Evolutionary conservation across 2,888 invertebrate genomes (phyloP), one percentile per base, ranked within the genome.

Genomic region (Noctuana brunneofusca): DNA sequence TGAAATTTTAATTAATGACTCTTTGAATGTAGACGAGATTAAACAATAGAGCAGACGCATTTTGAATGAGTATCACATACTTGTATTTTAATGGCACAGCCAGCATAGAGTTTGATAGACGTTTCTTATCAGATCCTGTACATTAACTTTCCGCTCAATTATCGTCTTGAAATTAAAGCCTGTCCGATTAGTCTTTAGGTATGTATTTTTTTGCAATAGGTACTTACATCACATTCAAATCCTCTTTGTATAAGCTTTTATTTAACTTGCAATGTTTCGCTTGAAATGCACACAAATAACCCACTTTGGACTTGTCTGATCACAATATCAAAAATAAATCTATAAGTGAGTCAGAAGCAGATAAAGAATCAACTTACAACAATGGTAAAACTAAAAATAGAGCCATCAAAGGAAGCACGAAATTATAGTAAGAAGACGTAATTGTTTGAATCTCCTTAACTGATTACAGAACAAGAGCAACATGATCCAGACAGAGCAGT

Each of bases 401-500:
- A 49, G 20, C n/a, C 46, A 57, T 50, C 6, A 24, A 16, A 60
- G 59, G 48, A 54, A 60, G 24, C 24, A 48, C 20, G 8, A 54
- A 22, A 48, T 57, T 8, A 54, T 20, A 27, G 16, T 32, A 48
- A 35, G 48, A 48, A 22, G 18, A 48, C 27, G 35, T 18, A 38
- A 32, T 48, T 18, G n/a, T 20, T 49, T 27, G 24, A 60, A 49
- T 48, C n/a, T n/a, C n/a, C 48, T 49, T 20, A 54, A 43, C 46
- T 16, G 55, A 62, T 14, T 35, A 53, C 55, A 48, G 48, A 49
- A 62, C 38, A 62, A 55, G 49, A 49, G 43, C 32, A 32, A 62
- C 55, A 55, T 57, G 63, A 65, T 56, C 60, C 63, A 30, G 22
- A 48, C 20, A 57, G 27, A 57, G 18, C 46, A 54, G 54, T 30